Percentiles rank a stretch among this genome's conserved stretches.
phyloP scores from a whole-genome alignment of 2,888 invertebrate species.

The Limenitis arthemis region DNA sequence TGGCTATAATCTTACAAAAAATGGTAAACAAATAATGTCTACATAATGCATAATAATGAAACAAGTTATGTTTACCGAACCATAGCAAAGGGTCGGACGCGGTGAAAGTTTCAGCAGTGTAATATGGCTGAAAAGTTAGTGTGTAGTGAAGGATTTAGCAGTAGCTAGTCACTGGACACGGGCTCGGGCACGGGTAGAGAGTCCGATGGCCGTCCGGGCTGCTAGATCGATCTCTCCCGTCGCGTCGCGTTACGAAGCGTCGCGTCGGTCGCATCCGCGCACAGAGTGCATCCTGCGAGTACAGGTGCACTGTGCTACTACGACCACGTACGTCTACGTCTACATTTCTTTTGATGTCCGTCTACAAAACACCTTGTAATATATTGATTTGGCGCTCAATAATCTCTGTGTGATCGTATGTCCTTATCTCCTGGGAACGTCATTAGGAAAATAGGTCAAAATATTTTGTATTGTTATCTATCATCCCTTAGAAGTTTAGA shows the following conservation, averaged over 20 bases:
- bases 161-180: constrained; percentile 22
- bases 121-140: constrained; percentile 24
- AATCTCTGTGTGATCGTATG: too few relatives aligned
- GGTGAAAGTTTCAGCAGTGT: constrained; percentile 12
- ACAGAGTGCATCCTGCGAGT: constrained; percentile 28
- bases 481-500: too few relatives aligned
- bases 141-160: constrained; percentile 36
- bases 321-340: constrained; percentile 7
- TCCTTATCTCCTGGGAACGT: not conserved
- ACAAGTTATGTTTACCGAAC: too few relatives aligned
- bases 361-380: constrained; percentile 2
- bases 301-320: constrained; percentile 21
- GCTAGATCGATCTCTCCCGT: constrained; percentile 60
- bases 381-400: constrained; percentile 6
- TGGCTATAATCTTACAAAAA: too few relatives aligned
- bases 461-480: too few relatives aligned
- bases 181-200: constrained; percentile 8
- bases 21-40: too few relatives aligned
- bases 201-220: constrained; percentile 42
- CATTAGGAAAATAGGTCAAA: too few relatives aligned
- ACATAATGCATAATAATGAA: too few relatives aligned
- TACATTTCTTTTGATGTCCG: too few relatives aligned
- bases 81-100: not conserved
- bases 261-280: not conserved
- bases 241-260: constrained; percentile 11